Evolutionary conservation across 2,888 invertebrate species (phyloP).

Genomic region (Latheticus oryzae): DNA sequence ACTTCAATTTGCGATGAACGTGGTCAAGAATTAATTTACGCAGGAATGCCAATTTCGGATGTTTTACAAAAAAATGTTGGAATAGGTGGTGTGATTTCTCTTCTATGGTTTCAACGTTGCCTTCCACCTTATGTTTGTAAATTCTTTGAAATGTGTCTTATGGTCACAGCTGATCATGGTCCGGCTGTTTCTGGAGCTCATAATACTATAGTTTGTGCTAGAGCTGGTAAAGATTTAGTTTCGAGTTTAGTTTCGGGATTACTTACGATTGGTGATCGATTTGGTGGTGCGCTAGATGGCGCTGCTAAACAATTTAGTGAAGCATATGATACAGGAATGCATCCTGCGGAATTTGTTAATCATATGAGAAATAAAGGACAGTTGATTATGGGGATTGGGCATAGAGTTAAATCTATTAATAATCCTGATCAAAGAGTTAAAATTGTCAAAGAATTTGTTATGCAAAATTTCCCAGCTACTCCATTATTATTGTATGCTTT

Average conservation of each 20-base stretch:
- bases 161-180: constrained; percentile 99
- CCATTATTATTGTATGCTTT: constrained; percentile 96
- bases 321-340: constrained; percentile 90
- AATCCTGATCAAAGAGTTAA: constrained; percentile 99
- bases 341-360: constrained; percentile 99
- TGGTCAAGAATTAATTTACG: constrained; percentile 96
- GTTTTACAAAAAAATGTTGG: constrained; percentile 95
- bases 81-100: constrained; percentile 95
- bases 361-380: constrained; percentile 96
- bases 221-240: constrained; percentile 98
- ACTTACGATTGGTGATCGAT: constrained; percentile 97
- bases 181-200: constrained; percentile 99
- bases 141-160: constrained; percentile 98
- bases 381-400: constrained; percentile 99
- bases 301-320: constrained; percentile 97
- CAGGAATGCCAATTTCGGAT: constrained; percentile 85
- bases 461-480: constrained; percentile 92
- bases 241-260: constrained; percentile 96
- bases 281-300: constrained; percentile 98
- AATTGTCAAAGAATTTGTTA: constrained; percentile 95
- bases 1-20: constrained; percentile 99
- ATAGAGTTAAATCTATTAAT: constrained; percentile 90
- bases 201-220: constrained; percentile 97
- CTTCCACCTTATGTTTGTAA: constrained; percentile 94
- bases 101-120: constrained; percentile 98